Evolutionary conservation across 1,140 invertebrate genomes (phyloP), one percentile per base, ranked within the genome.

Genomic region (Drosophila repleta): DNA sequence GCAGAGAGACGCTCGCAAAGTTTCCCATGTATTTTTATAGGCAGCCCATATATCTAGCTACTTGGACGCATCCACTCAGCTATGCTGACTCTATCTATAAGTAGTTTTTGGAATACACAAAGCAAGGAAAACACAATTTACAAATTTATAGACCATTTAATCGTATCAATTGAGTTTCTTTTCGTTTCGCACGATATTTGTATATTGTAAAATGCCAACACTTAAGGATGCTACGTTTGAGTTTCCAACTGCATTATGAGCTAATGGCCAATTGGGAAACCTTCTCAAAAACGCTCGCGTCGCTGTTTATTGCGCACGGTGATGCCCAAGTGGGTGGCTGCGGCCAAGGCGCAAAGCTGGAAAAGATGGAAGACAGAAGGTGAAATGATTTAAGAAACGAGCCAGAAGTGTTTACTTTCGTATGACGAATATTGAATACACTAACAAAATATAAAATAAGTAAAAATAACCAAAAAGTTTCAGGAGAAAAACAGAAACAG

Each of bases 251-350:
- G 18, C 13, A 45, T 53, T 39, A 41, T 56, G 39, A 32, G 10
- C 48, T 53, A 58, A 24, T 72, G 57, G 61, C 17, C 60, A 53
- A 52, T 56, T 61, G 43, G 21, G 8, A 26, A 71, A 52, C 43
- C 68, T 52, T 56, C 57, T 62, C 67, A 84, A 62, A 90, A 90
- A 67, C 77, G 76, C 53, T 90, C 90, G 61, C 90, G 83, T 46
- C 90, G 64, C 73, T 80, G 64, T 72, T 81, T 90, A 39, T 91
- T 90, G 26, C 90, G 90, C 64, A 91, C 80, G 55, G 85, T 87
- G 68, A 91, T 77, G 70, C 85, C 90, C 79, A 91, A 65, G 45
- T 88, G 55, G 21, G 90, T 72, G 39, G 85, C 82, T 41, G 79
- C 68, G 46, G 75, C 77, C 43, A 91, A 63, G 11, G 90, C 72